phyloP scores from a whole-genome alignment of 2,113 vertebrate species.

The Damaliscus lunatus region DNA sequence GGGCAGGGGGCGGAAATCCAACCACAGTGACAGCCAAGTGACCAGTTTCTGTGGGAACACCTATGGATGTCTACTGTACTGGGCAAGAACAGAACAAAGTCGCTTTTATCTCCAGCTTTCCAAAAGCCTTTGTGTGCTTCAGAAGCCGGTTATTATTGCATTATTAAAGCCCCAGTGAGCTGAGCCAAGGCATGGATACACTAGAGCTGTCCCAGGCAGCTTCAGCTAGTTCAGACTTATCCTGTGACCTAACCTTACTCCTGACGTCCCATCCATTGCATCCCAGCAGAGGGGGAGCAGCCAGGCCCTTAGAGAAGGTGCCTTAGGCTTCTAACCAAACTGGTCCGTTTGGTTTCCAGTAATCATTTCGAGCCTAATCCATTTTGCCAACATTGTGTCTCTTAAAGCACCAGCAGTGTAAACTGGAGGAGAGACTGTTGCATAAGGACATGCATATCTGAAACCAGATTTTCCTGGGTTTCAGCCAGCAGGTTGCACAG shows the following conservation, averaged over 20 bases:
- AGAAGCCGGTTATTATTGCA: constrained; percentile 67
- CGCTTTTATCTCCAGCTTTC: constrained; percentile 69
- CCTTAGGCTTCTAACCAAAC: constrained; percentile 61
- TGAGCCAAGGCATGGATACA: constrained; percentile 66
- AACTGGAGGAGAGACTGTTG: not conserved
- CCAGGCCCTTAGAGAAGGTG: constrained; percentile 51
- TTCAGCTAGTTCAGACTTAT: constrained; percentile 65
- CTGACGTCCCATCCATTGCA: constrained; percentile 10
- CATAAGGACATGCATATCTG: not conserved
- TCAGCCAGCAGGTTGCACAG: not conserved
- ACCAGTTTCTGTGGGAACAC: constrained; percentile 48
- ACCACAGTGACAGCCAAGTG: not conserved
- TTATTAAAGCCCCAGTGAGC: constrained; percentile 75
- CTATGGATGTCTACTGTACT: constrained; percentile 35
- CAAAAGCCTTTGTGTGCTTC: constrained; percentile 65
- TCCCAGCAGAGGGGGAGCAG: not conserved
- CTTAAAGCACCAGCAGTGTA: not conserved
- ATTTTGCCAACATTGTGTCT: constrained; percentile 58
- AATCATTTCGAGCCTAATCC: constrained; percentile 59
- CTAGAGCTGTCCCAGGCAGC: constrained; percentile 71
- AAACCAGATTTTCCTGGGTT: not conserved
- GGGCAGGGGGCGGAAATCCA: not conserved
- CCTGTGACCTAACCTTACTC: constrained; percentile 74
- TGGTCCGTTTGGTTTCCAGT: constrained; percentile 62
- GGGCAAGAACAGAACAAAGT: constrained; percentile 56